Conservation (phyloP, 2,797 vertebrate genomes). For the Malurus leucopterus region DNA sequence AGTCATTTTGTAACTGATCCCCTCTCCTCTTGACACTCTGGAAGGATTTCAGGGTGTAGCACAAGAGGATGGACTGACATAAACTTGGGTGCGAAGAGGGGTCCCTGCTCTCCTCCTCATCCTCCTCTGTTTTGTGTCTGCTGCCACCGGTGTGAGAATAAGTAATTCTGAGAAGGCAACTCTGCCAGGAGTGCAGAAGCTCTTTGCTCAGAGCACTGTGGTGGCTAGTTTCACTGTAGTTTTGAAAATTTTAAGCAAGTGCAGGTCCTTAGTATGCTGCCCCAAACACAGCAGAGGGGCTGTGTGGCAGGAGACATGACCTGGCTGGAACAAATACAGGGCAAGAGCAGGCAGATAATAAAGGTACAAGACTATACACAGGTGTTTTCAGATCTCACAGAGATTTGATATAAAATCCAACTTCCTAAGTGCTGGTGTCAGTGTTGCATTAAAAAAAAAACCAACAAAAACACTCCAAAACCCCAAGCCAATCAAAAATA, state of each 20-base stretch:
- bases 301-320: rapidly evolving
- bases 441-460: background rate
- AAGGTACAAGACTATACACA: background rate
- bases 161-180: background rate
- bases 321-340: background rate
- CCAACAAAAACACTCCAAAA: background rate
- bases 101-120: background rate
- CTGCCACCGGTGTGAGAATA: background rate
- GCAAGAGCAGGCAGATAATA: rapidly evolving
- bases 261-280: background rate
- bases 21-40: background rate
- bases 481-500: background rate
- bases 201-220: background rate
- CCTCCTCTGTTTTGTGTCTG: background rate
- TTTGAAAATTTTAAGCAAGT: background rate
- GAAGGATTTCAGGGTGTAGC: background rate
- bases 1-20: background rate
- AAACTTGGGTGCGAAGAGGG: background rate
- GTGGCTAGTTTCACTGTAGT: background rate
- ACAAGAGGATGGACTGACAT: background rate
- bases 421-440: background rate
- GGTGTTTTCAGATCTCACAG: background rate
- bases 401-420: background rate
- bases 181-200: background rate
- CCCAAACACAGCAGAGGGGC: rapidly evolving